Evolutionary conservation across 1,140 invertebrate species (phyloP).

Genomic region (Penaeus chinensis): DNA sequence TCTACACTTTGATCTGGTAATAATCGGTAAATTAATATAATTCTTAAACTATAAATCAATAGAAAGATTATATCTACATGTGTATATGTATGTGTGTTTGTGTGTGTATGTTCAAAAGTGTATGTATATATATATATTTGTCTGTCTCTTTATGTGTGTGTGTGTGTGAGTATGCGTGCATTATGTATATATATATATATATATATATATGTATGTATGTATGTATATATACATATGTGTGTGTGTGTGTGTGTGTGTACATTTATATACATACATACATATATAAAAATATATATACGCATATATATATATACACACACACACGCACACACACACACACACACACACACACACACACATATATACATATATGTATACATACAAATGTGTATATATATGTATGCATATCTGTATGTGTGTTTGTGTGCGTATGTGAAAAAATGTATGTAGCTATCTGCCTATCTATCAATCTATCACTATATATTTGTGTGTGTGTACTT

Average conservation of each 20-base stretch:
- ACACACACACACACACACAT: background rate
- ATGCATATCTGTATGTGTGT: background rate
- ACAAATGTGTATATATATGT: background rate
- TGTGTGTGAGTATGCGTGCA: too few species aligned
- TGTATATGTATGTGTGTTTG: too few species aligned
- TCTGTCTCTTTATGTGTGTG: too few species aligned
- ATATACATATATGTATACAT: background rate
- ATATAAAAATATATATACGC: background rate
- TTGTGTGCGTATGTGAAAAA: background rate
- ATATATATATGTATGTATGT: background rate
- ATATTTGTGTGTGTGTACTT: background rate
- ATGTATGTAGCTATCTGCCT: background rate
- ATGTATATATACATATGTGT: background rate
- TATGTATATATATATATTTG: background rate
- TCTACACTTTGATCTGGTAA: too few species aligned
- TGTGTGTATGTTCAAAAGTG: too few species aligned
- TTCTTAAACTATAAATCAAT: too few species aligned
- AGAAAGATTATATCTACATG: background rate
- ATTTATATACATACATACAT: constrained; percentile 11
- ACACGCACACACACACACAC: background rate
- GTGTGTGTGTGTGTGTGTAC: background rate
- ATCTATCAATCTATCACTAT: background rate
- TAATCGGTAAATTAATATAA: too few species aligned
- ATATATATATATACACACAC: background rate
- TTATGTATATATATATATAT: background rate